phyloP scores from a whole-genome alignment of 2,888 invertebrate species.

The Gymnoscelis rufifasciata region DNA sequence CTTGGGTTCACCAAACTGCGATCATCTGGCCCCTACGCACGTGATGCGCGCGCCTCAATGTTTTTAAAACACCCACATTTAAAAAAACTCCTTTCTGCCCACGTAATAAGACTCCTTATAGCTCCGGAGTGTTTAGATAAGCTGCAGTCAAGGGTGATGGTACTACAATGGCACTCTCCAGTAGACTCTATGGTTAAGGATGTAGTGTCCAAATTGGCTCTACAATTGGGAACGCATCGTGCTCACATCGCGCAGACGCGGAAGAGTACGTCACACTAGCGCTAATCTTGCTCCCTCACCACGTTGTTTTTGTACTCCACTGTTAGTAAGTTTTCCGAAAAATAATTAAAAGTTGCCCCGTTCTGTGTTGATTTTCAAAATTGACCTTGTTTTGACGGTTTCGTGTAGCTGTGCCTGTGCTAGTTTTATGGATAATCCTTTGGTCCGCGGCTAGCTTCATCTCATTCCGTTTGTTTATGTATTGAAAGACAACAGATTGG shows the following conservation, averaged over 20 bases:
- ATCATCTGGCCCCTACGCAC: constrained; percentile 65
- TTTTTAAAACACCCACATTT: constrained; percentile 26
- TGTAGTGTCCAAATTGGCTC: constrained; percentile 57
- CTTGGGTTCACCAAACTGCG: constrained; percentile 61
- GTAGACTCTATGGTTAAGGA: constrained; percentile 55
- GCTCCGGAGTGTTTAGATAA: constrained; percentile 34
- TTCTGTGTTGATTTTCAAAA: neutral
- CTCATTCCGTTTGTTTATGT: constrained; percentile 74
- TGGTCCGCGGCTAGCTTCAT: constrained; percentile 64
- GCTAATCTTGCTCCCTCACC: constrained; percentile 58
- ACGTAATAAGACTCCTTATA: constrained; percentile 33
- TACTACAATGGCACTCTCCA: constrained; percentile 25
- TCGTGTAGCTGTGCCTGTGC: no score
- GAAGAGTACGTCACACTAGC: constrained; percentile 70
- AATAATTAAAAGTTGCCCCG: neutral
- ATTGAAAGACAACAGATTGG: constrained; percentile 75
- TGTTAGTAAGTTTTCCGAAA: constrained; percentile 20
- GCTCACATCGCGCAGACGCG: constrained; percentile 69
- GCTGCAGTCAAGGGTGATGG: constrained; percentile 48
- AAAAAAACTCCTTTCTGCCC: constrained; percentile 7
- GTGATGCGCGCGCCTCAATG: constrained; percentile 59
- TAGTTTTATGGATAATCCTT: constrained; percentile 8
- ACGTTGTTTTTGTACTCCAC: constrained; percentile 43
- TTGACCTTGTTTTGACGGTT: no score
- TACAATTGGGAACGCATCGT: constrained; percentile 42